Evolutionary conservation across 2,888 invertebrate genomes (phyloP).

Genomic region (Pachymerium ferrugineum): DNA sequence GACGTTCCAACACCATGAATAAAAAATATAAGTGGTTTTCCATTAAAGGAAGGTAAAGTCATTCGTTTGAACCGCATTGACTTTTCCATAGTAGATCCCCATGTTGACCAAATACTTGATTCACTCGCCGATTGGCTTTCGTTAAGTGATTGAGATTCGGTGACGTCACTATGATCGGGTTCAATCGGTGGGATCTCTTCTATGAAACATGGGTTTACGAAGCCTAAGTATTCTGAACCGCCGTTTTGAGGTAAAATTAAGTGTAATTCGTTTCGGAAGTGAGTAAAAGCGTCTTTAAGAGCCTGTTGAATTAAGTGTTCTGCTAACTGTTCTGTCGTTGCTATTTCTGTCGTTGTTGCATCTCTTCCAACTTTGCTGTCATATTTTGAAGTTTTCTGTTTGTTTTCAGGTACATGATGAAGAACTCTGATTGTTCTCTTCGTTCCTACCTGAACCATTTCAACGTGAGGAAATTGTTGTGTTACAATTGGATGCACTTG

Average conservation of each 20-base stretch:
- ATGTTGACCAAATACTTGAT: constrained; percentile 32
- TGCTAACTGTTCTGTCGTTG: too few species aligned
- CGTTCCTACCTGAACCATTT: background rate
- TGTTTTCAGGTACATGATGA: background rate
- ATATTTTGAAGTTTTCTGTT: background rate
- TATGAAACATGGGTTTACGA: background rate
- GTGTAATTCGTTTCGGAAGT: too few species aligned
- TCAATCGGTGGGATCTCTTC: too few species aligned
- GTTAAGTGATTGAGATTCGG: too few species aligned
- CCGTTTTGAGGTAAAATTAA: too few species aligned
- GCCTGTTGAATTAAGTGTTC: background rate
- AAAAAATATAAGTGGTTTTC: constrained; percentile 52
- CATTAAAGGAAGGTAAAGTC: background rate
- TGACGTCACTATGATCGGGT: too few species aligned
- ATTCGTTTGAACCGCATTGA: constrained; percentile 27
- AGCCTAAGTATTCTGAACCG: too few species aligned
- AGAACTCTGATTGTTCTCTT: background rate
- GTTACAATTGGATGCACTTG: background rate
- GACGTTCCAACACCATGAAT: constrained; percentile 64
- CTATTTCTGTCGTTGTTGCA: too few species aligned
- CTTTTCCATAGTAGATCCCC: constrained; percentile 32
- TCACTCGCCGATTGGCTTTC: background rate
- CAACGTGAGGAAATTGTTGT: background rate
- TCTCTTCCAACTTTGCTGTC: background rate
- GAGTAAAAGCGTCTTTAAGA: background rate